A percentile compares a stretch with the other conserved stretches of the same genome.
These are phyloP conservation scores for Malthinus seriepunctatus DNA, from an alignment of 2,888 invertebrate species.

Conservation along the genomic window DNA sequence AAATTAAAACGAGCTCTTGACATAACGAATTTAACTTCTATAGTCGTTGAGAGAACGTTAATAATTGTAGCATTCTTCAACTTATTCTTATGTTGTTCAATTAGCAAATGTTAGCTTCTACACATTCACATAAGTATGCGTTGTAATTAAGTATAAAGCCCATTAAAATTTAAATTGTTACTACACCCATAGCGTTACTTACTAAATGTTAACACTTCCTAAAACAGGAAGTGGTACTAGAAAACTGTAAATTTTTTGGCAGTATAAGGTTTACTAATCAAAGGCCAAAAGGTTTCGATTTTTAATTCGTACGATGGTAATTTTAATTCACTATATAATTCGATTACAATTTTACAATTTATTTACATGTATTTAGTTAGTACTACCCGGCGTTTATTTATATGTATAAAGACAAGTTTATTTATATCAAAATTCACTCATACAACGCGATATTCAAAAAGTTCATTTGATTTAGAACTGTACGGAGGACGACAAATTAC, in stretches of 20 bases:
- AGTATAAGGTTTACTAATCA: neutral
- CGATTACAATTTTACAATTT: no score
- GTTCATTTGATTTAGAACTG: slow-evolving; percentile 4
- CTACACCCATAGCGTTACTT: neutral
- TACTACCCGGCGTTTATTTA: neutral
- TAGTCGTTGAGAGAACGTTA: neutral
- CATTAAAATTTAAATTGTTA: slow-evolving; percentile 8
- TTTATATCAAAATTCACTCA: no score
- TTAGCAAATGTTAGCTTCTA: slow-evolving; percentile 5
- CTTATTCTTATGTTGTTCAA: slow-evolving; percentile 3
- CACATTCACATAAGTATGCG: slow-evolving; percentile 14
- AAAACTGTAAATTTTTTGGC: neutral
- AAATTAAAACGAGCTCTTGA: slow-evolving; percentile 3
- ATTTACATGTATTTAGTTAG: neutral
- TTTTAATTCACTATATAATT: no score
- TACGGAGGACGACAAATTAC: slow-evolving; percentile 23
- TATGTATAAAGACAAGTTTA: neutral
- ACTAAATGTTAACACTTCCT: neutral
- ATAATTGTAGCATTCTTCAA: neutral
- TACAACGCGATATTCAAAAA: neutral
- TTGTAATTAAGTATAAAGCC: slow-evolving; percentile 16
- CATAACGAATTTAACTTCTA: slow-evolving; percentile 9
- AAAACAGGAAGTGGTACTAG: neutral
- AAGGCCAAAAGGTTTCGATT: neutral
- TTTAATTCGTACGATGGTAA: no score